Evolutionary conservation across 2,113 vertebrate species (phyloP).

Genomic region (Lophius piscatorius): DNA sequence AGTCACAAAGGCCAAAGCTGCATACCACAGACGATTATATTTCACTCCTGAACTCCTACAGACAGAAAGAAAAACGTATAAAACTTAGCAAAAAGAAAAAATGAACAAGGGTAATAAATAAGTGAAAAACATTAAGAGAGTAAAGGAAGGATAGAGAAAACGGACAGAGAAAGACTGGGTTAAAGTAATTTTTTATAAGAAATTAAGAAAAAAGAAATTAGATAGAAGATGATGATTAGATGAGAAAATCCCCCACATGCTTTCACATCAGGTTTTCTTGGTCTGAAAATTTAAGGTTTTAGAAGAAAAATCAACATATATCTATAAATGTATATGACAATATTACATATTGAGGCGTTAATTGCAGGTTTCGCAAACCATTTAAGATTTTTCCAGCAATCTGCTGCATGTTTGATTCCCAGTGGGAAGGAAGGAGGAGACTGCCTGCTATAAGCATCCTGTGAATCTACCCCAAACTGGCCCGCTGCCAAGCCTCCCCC

Average conservation of each 20-base stretch:
- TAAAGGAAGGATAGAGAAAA: neutral
- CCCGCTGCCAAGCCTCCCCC: slow-evolving; percentile 26
- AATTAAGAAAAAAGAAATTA: slow-evolving; percentile 26
- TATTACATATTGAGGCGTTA: neutral
- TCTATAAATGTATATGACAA: neutral
- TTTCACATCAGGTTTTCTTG: slow-evolving; percentile 12
- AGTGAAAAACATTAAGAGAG: slow-evolving; percentile 13
- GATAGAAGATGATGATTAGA: neutral
- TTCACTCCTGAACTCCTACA: slow-evolving; percentile 88
- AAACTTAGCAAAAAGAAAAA: slow-evolving; percentile 22
- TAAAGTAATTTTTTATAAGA: slow-evolving; percentile 13
- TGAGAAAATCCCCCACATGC: neutral
- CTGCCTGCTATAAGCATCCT: slow-evolving; percentile 44
- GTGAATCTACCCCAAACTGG: slow-evolving; percentile 22
- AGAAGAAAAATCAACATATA: neutral
- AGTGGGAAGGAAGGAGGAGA: slow-evolving; percentile 27
- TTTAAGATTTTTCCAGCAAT: neutral
- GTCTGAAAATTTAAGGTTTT: slow-evolving; percentile 12
- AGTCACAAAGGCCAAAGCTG: slow-evolving; percentile 87
- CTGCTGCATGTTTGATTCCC: neutral
- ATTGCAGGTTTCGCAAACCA: neutral
- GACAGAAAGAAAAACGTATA: slow-evolving; percentile 4
- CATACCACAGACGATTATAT: slow-evolving; percentile 91
- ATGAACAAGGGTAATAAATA: slow-evolving; percentile 23
- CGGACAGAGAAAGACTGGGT: slow-evolving; percentile 4